Evolutionary conservation across 2,797 vertebrate genomes (phyloP).

Genomic region (Pyrocephalus nanus): DNA sequence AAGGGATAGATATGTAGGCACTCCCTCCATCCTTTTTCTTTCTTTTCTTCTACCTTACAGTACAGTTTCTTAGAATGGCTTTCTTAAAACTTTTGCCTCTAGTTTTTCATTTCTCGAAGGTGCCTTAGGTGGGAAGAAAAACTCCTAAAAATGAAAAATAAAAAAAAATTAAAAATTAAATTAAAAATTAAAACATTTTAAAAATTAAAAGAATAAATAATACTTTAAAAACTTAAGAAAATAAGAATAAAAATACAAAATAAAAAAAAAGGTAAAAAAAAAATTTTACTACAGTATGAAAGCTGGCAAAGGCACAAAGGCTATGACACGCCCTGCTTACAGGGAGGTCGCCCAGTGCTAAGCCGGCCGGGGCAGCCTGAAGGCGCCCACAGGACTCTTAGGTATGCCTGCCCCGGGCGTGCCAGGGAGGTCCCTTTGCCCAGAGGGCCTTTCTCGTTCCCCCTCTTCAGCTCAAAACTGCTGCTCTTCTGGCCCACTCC

Average conservation of each 20-base stretch:
- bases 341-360: background rate
- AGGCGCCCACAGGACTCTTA: background rate
- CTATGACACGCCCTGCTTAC: background rate
- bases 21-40: background rate
- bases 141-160: no score
- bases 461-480: background rate
- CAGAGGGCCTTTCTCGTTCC: background rate
- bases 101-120: background rate
- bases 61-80: background rate
- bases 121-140: background rate
- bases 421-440: background rate
- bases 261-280: no score
- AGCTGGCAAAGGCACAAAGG: no score
- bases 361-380: background rate
- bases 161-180: no score
- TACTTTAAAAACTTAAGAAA: no score
- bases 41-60: background rate
- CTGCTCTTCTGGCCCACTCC: background rate
- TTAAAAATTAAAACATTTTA: no score
- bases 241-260: no score
- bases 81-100: background rate
- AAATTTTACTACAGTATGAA: no score
- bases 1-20: background rate
- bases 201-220: no score
- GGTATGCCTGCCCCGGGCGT: background rate